A percentile compares a stretch with the other conserved stretches of the same genome.
phyloP scores from a whole-genome alignment of 2,797 vertebrate genomes.

The Selene dorsalis region DNA sequence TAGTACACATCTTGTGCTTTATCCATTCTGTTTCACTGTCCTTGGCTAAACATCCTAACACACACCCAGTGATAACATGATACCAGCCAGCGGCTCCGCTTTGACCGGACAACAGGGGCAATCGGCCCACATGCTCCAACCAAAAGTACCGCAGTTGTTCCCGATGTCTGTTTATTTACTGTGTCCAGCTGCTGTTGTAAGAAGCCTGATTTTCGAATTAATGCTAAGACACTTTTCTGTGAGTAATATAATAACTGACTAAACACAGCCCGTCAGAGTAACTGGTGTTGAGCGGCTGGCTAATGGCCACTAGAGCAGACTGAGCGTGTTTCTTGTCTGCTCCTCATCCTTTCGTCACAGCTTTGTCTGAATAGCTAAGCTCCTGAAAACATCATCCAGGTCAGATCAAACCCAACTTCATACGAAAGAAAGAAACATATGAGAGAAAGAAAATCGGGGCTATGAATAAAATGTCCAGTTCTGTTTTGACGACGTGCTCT shows the following conservation, averaged over 20 bases:
- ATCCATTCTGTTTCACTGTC: conserved; percentile 42
- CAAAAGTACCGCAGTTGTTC: conserved; percentile 26
- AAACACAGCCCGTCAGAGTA: conserved; percentile 53
- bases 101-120: conserved; percentile 7
- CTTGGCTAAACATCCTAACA: conserved; percentile 30
- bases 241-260: conserved; percentile 33
- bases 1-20: conserved; percentile 21
- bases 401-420: conserved; percentile 24
- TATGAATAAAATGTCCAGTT: conserved; percentile 32
- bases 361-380: conserved; percentile 26
- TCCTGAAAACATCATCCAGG: conserved; percentile 27
- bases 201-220: conserved; percentile 33
- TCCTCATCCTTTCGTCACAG: conserved; percentile 48
- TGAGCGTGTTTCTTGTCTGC: conserved; percentile 60
- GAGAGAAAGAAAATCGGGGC: conserved; percentile 10
- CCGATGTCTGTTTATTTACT: conserved; percentile 35
- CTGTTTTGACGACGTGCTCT: conserved; percentile 47
- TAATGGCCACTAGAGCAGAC: conserved; percentile 48
- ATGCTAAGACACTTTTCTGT: conserved; percentile 37
- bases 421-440: conserved; percentile 11
- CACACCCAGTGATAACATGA: conserved; percentile 12
- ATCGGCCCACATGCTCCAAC: conserved; percentile 5
- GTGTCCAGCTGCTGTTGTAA: conserved; percentile 19
- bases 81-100: conserved; percentile 2
- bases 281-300: conserved; percentile 42